Conservation (phyloP, 2,113 vertebrate species). For the Oreocharis arfaki region DNA sequence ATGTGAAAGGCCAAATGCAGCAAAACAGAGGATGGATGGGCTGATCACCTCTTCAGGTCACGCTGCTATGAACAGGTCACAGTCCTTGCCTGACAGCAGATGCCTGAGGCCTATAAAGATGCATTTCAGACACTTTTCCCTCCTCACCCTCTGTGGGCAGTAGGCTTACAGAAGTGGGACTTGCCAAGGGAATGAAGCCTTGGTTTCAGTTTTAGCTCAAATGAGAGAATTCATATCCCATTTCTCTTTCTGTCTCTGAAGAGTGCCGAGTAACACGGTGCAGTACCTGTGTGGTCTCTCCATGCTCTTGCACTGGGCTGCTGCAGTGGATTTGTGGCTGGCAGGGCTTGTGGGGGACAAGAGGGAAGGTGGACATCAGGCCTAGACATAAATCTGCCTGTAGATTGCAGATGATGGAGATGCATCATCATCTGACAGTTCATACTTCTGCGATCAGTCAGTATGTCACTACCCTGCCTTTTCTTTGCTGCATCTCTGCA, state of each 20-base stretch:
- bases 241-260: not conserved
- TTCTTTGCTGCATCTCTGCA: not conserved
- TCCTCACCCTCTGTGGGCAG: not conserved
- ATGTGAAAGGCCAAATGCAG: not conserved
- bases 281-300: not conserved
- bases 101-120: not conserved
- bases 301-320: not conserved
- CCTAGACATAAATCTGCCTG: not conserved
- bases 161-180: not conserved
- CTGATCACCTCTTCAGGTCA: not conserved
- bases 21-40: not conserved
- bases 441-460: not conserved
- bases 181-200: not conserved
- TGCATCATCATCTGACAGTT: not conserved
- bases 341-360: not conserved
- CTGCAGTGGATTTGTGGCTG: not conserved
- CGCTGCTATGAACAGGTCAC: not conserved
- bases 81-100: not conserved
- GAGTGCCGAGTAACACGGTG: rapidly evolving
- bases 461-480: not conserved
- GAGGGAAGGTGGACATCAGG: not conserved
- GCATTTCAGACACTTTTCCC: not conserved
- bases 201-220: not conserved
- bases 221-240: not conserved
- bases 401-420: not conserved